These are phyloP conservation scores for Sitodiplosis mosellana DNA, from an alignment of 1,140 invertebrate genomes.

Conservation along the genomic window DNA sequence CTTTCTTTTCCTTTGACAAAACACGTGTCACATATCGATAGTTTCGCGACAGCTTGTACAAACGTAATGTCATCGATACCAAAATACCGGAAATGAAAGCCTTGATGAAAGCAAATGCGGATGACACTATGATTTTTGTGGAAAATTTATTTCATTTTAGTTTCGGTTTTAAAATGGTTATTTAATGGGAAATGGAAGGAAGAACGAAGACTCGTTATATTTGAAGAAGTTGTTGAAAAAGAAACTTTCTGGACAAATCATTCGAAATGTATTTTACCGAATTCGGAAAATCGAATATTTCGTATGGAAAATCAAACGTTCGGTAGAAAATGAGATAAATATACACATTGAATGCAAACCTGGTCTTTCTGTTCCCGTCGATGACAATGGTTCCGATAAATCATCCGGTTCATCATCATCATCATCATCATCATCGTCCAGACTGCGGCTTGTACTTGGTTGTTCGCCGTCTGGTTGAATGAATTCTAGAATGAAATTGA, in stretches of 20 bases:
- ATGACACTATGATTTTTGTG: neutral
- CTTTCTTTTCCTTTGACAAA: constrained; percentile 57
- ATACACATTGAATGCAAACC: no score
- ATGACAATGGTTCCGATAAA: neutral
- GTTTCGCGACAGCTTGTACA: constrained; percentile 79
- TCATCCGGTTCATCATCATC: neutral
- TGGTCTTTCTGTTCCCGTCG: neutral
- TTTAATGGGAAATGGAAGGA: no score
- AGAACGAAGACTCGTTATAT: no score
- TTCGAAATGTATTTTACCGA: no score
- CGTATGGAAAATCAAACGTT: no score
- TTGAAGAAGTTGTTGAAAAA: no score
- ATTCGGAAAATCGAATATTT: no score
- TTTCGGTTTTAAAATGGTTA: no score
- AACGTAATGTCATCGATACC: constrained; percentile 66
- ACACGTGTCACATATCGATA: constrained; percentile 81
- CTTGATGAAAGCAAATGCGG: neutral
- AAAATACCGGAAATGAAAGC: constrained; percentile 37
- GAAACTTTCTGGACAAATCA: no score
- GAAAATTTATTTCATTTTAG: no score
- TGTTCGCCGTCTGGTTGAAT: neutral
- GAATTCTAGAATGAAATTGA: neutral
- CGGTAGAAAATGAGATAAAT: no score
- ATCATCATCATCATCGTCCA: neutral
- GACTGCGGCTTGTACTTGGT: constrained; percentile 5